Evolutionary conservation across 2,888 invertebrate genomes (phyloP), one percentile per base, ranked within the genome.

Genomic region (Eulithis testata): DNA sequence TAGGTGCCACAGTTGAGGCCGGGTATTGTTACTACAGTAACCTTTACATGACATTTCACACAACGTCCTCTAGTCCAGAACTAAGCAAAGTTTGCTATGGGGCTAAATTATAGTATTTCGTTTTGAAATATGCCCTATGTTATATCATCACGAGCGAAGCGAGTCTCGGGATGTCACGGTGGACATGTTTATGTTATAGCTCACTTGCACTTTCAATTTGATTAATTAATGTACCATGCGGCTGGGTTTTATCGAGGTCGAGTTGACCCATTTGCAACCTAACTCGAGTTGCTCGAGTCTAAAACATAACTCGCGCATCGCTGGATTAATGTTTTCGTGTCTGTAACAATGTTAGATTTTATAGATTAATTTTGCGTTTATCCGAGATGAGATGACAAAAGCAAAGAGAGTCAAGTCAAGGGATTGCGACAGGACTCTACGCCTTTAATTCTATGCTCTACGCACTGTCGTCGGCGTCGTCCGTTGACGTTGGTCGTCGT

Each of bases 161-260:
- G 40, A 58, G 47, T 11, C 58, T 50, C 11, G 40, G 5, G 44
- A 60, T 36, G 59, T 52, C 59, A 60, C 31, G 2, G 0, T 3
- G 31, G 59, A 52, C 51, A 60, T 60, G 52, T 60, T 60, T 60
- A n/a, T n/a, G n/a, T n/a, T n/a, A 60, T 60, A 7, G 51, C 59
- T 44, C 51, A 12, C 51, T 59, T 43, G 31, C 58, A 37, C 36
- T 58, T 31, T 51, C 11, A 31, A 31, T 31, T 31, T 4, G 4
- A 31, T 31, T 6, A 8, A 12, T 51, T 59, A 21, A 21, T 21
- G 21, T 21, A 21, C 21, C 21, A 21, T 21, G 21, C 2, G 21
- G 21, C 21, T 21, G 21, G 21, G 21, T 21, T 21, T 21, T 1
- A 21, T 21, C 21, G 21, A 21, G 21, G 1, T 21, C 21, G 21